These are phyloP conservation scores for Cancer borealis DNA, from an alignment of 2,888 invertebrate genomes.

Conservation along the genomic window DNA sequence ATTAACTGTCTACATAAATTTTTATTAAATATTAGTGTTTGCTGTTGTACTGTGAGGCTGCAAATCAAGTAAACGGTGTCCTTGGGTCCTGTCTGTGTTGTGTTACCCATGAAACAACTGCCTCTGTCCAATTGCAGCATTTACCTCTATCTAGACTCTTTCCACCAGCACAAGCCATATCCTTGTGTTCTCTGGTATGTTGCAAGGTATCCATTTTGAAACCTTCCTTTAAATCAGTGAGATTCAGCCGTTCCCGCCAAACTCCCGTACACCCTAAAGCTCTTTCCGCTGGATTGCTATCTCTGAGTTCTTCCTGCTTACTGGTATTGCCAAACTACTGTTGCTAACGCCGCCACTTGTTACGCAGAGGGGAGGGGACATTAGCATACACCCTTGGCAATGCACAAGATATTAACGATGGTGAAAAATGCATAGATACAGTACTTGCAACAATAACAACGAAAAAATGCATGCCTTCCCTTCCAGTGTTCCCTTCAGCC, in stretches of 20 bases:
- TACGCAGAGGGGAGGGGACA: background rate
- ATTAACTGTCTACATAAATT: background rate
- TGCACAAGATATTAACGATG: constrained; percentile 29
- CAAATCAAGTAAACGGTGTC: background rate
- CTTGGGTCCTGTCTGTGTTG: background rate
- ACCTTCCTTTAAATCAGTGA: constrained; percentile 2
- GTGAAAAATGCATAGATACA: constrained; percentile 17
- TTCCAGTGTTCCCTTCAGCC: background rate
- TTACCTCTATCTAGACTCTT: background rate
- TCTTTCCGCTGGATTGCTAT: background rate
- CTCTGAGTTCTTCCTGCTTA: constrained; percentile 9
- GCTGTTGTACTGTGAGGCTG: background rate
- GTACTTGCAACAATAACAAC: constrained; percentile 37
- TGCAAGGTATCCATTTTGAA: background rate
- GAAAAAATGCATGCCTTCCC: constrained; percentile 2
- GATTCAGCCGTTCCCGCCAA: background rate
- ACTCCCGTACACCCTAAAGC: background rate
- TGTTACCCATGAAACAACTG: background rate
- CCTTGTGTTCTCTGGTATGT: background rate
- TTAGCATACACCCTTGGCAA: constrained; percentile 34
- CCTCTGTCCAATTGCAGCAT: background rate
- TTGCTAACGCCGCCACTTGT: constrained; percentile 29
- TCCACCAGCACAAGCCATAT: background rate
- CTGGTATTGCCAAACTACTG: constrained; percentile 23
- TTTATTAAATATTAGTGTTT: background rate